Percentiles rank a stretch among this genome's conserved stretches.
phyloP scores from a whole-genome alignment of 2,797 vertebrate genomes.

The Carcharodon carcharias region DNA sequence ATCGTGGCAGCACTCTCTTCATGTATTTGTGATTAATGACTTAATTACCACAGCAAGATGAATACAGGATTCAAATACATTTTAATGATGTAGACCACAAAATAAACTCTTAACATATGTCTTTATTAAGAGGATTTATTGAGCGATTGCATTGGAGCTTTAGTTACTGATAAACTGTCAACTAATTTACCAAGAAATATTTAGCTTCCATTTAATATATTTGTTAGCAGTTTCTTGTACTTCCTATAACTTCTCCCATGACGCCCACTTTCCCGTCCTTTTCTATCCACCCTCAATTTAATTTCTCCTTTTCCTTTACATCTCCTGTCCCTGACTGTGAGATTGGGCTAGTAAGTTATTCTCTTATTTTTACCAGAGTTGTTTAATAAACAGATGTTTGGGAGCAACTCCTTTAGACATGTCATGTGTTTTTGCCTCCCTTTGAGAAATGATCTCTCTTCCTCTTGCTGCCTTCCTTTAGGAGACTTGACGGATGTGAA shows the following conservation, averaged over 20 bases:
- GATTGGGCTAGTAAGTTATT: background rate
- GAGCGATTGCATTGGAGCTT: background rate
- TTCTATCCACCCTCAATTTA: background rate
- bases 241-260: background rate
- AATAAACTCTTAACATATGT: constrained; percentile 29
- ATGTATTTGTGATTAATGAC: constrained; percentile 30
- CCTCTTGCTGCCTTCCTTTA: background rate
- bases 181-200: background rate
- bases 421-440: background rate
- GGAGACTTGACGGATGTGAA: background rate
- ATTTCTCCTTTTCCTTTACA: background rate
- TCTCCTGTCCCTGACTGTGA: background rate
- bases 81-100: constrained; percentile 6
- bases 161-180: background rate
- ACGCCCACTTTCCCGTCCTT: background rate
- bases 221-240: background rate
- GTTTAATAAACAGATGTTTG: background rate
- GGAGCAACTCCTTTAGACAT: background rate
- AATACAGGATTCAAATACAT: constrained; percentile 14
- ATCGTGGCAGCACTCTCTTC: background rate
- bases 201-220: background rate
- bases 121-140: background rate
- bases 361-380: background rate
- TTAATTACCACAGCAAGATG: constrained; percentile 1
- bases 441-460: background rate